Base-by-base conservation (phyloP, 2,888 invertebrate genomes). In the Pristionchus exspectatus region DNA sequence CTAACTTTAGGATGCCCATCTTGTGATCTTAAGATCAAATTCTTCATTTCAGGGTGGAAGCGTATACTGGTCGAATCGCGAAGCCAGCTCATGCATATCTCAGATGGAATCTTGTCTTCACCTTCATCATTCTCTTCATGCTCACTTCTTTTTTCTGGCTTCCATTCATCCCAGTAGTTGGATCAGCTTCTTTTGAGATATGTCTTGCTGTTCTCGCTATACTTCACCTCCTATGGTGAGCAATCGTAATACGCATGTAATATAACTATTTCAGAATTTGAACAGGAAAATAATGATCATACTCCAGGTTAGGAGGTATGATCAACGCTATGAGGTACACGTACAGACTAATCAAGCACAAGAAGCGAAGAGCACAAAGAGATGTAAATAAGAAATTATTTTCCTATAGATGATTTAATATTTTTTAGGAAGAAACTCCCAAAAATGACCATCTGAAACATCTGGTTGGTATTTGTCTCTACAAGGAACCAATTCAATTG, bases 401-500 rank as follows among this genome's bases (percentile, higher is more conserved):
- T 50, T 50, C 12, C 1, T 33, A 30, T 7, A 1, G 74, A 74
- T 14, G 18, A 18, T 38, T 4, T 9, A 0, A 2, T 5, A 27
- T n/a, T 69, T 24, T 44, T 44, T 7, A 77, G 77, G 50, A 50
- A n/a, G 44, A 77, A n/a, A 9, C n/a, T 1, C 77, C 77, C 2
- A 24, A 10, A 5, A 77, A 77, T 4, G 44, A 38, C 4, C 56
- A 59, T 18, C 21, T 84, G 27, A 63, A 24, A 38, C 85, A 85
- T 30, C 38, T 85, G 2, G 85, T 85, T 0, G 85, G 85, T 5
- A 72, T 69, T n/a, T 87, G 69, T 38, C 33, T 85, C 38, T 85
- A 85, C 85, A 85, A 85, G 50, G 94, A 94, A 50, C 94, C 94
- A 21, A 63, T 94, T 27, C 93, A 92, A 56, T 83, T 94, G 56